These are phyloP conservation scores for Catostomus latipinnis DNA, from an alignment of 2,797 vertebrate species.

Conservation along the genomic window DNA sequence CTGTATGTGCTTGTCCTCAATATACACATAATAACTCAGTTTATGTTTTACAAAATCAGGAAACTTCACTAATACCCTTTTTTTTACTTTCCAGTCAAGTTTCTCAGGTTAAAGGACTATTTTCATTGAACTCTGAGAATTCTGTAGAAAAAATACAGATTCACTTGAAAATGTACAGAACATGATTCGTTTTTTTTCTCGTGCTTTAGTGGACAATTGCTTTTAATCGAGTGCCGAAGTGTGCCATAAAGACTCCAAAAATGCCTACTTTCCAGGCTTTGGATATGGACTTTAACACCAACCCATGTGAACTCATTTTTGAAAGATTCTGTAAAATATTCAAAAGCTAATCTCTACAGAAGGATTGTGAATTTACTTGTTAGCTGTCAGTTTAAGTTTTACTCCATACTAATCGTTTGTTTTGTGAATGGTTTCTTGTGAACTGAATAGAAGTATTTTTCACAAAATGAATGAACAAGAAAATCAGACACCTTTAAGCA, in stretches of 20 bases:
- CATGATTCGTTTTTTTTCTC: constrained; percentile 3
- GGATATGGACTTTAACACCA: not conserved
- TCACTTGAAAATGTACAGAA: not conserved
- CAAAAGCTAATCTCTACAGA: constrained; percentile 6
- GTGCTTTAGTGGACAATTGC: not conserved
- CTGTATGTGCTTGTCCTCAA: too few relatives aligned
- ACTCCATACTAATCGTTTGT: constrained; percentile 46
- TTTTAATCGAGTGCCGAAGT: constrained; percentile 12
- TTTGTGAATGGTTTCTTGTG: constrained; percentile 62
- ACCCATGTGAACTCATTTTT: constrained; percentile 4
- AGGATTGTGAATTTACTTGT: constrained; percentile 9
- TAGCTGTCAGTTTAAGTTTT: constrained; percentile 14
- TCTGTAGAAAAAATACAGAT: constrained; percentile 2
- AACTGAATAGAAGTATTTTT: constrained; percentile 64
- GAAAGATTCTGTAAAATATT: constrained; percentile 24
- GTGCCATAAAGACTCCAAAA: constrained; percentile 47
- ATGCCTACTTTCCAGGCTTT: not conserved
- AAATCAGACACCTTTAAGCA: constrained; percentile 42
- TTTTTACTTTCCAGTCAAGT: constrained; percentile 4
- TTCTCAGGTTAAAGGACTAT: not conserved
- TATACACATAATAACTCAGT: too few relatives aligned
- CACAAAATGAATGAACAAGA: constrained; percentile 46
- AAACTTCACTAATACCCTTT: not conserved
- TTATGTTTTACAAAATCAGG: not conserved
- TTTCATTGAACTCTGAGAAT: not conserved